Percentiles rank a stretch among this genome's conserved stretches.
phyloP scores from a whole-genome alignment of 1,140 invertebrate genomes.

The Ostrea denselamellosa region DNA sequence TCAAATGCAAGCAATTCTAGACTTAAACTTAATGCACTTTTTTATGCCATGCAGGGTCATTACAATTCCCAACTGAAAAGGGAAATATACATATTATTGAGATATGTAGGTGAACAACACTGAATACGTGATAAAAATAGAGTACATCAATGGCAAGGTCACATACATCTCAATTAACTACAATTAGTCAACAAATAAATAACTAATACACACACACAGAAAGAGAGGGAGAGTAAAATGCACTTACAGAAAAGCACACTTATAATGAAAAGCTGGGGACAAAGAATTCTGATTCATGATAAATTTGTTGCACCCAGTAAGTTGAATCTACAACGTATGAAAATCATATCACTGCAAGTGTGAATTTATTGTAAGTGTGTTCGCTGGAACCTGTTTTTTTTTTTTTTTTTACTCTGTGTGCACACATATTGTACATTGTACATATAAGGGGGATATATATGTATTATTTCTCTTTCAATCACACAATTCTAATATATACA shows the following conservation, averaged over 20 bases:
- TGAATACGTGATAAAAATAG: neutral
- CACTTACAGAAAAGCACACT: no score
- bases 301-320: no score
- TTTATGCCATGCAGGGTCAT: slow-evolving; percentile 16
- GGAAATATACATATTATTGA: neutral
- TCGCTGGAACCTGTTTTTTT: no score
- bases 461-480: neutral
- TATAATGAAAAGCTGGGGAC: no score
- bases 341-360: no score
- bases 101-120: neutral
- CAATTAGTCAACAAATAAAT: slow-evolving; percentile 7
- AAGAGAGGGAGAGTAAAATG: no score
- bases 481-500: neutral
- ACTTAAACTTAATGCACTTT: neutral
- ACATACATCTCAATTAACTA: neutral
- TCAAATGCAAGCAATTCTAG: neutral
- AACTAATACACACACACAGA: neutral
- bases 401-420: no score
- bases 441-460: neutral
- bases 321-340: no score
- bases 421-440: neutral
- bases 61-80: slow-evolving; percentile 9
- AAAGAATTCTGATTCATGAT: no score
- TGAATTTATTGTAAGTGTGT: no score
- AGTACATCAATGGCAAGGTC: slow-evolving; percentile 19